Percentiles rank a stretch among this genome's conserved stretches.
These are phyloP conservation scores for Myotis brandtii DNA, from an alignment of 2,113 vertebrate genomes.

Conservation along the genomic window DNA sequence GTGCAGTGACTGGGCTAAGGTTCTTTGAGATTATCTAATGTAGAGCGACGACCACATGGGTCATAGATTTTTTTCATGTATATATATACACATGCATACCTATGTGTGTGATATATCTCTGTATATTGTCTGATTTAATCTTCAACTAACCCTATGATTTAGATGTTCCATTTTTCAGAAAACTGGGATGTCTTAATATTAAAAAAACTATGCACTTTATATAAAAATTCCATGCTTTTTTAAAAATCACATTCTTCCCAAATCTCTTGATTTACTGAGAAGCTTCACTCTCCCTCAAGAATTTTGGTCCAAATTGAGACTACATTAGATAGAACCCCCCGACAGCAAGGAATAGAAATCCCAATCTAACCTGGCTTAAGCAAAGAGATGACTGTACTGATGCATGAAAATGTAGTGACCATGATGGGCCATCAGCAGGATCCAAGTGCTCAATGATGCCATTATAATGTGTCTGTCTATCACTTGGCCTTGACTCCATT, in stretches of 20 bases:
- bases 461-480: not conserved
- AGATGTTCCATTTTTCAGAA: not conserved
- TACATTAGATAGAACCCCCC: not conserved
- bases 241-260: not conserved
- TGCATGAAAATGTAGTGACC: not conserved
- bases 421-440: not conserved
- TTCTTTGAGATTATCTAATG: not conserved
- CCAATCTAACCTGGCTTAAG: not conserved
- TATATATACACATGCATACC: not conserved
- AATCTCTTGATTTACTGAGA: conserved; percentile 8
- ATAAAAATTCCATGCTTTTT: not conserved
- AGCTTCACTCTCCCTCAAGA: not conserved
- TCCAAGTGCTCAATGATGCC: not conserved
- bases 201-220: not conserved
- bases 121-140: not conserved
- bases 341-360: not conserved
- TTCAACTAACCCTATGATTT: not conserved
- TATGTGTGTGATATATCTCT: not conserved
- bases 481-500: not conserved
- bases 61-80: not conserved
- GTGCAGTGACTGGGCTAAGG: not conserved
- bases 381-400: not conserved
- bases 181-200: not conserved
- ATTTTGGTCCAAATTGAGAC: not conserved
- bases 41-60: not conserved